Conservation (phyloP, 2,888 invertebrate species). For the Mesopsocus fuscifrons region DNA sequence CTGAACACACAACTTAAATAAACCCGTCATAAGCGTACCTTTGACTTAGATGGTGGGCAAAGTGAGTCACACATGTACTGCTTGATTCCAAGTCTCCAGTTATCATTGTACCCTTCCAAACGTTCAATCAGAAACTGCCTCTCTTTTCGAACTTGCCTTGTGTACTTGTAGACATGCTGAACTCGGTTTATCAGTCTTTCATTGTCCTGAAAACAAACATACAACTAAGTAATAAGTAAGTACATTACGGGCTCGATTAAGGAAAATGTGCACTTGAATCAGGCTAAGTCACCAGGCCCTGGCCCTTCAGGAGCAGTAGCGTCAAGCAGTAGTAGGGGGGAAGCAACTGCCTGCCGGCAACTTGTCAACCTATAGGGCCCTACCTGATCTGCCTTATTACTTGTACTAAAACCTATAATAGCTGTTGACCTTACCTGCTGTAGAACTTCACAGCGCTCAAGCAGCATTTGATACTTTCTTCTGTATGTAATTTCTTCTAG, state of each 20-base stretch:
- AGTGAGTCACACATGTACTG: background rate
- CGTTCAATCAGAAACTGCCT: constrained; percentile 44
- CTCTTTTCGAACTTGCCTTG: constrained; percentile 45
- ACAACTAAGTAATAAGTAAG: constrained; percentile 1
- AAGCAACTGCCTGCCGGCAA: too few relatives aligned
- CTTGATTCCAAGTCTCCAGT: constrained; percentile 29
- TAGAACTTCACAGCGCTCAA: constrained; percentile 53
- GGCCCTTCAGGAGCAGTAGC: too few relatives aligned
- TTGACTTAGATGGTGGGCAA: too few relatives aligned
- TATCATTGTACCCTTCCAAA: constrained; percentile 48
- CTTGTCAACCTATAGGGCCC: too few relatives aligned
- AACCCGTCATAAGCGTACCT: too few relatives aligned
- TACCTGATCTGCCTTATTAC: too few relatives aligned
- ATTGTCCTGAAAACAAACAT: constrained; percentile 35
- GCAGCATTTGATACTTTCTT: constrained; percentile 48
- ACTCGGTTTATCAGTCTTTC: constrained; percentile 49
- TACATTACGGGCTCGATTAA: background rate
- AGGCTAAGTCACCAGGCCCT: too few relatives aligned
- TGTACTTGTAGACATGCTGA: constrained; percentile 48
- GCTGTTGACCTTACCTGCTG: constrained; percentile 40
- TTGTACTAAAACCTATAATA: too few relatives aligned
- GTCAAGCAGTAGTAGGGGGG: too few relatives aligned
- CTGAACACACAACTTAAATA: too few relatives aligned
- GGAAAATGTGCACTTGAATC: too few relatives aligned
- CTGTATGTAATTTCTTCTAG: constrained; percentile 48